phyloP scores from a whole-genome alignment of 2,888 invertebrate species.

The Amblyjoppa proteus region DNA sequence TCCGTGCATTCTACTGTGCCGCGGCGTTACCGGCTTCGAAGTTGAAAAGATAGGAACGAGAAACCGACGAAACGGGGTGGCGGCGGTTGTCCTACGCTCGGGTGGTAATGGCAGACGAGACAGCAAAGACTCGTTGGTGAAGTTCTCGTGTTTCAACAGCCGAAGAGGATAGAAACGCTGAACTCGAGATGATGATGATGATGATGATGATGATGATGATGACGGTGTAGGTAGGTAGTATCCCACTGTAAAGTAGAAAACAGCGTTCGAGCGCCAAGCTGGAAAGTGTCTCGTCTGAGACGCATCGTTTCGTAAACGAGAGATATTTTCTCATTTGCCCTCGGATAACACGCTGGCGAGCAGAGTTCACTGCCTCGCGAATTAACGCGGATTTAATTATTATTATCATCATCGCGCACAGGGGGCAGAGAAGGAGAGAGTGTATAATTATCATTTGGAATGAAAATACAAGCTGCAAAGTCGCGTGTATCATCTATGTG shows the following conservation, averaged over 20 bases:
- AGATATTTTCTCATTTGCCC: conserved; percentile 55
- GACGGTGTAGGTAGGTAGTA: conserved; percentile 9
- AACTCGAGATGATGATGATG: conserved; percentile 26
- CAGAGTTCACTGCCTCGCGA: conserved; percentile 14
- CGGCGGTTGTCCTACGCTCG: conserved; percentile 13
- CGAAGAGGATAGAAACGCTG: conserved; percentile 3
- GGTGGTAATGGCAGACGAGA: conserved; percentile 23
- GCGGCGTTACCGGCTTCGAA: not conserved
- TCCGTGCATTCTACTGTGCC: not conserved
- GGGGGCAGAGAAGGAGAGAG: not conserved
- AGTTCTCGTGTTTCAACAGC: conserved; percentile 22
- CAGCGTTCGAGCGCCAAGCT: conserved; percentile 6
- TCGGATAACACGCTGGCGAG: conserved; percentile 5
- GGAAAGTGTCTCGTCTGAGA: conserved; percentile 25
- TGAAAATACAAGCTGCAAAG: conserved; percentile 38
- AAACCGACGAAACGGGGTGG: conserved; percentile 19
- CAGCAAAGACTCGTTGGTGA: not conserved
- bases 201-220: conserved; percentile 10
- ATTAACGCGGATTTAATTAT: conserved; percentile 53
- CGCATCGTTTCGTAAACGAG: conserved; percentile 33
- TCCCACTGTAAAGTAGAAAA: conserved; percentile 23
- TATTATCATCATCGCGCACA: conserved; percentile 29
- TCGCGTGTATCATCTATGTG: not conserved
- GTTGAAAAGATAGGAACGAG: not conserved
- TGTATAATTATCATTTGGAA: conserved; percentile 55